Conservation (phyloP, 1,140 invertebrate genomes). For the Mesaphorura yosii region DNA sequence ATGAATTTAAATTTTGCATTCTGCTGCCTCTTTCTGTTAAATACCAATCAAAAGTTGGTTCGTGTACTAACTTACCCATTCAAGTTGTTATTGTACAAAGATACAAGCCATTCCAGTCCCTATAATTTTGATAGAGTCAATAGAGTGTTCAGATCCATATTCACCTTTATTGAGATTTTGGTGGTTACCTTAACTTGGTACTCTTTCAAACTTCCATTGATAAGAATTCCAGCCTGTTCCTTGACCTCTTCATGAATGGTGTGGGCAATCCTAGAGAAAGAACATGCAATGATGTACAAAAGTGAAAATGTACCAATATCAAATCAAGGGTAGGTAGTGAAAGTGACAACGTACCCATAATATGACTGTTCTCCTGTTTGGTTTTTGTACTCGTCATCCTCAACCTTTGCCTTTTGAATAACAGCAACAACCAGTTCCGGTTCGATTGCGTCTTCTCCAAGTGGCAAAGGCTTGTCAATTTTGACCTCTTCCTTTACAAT, state of each 20-base stretch:
- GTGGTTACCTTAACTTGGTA: slow-evolving; percentile 44
- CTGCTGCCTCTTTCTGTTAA: background rate
- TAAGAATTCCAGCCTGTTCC: slow-evolving; percentile 47
- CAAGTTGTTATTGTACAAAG: slow-evolving; percentile 58
- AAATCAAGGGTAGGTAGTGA: no score
- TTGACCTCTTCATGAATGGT: slow-evolving; percentile 45
- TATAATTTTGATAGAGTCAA: no score
- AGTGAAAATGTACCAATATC: background rate
- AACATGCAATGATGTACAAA: slow-evolving; percentile 1
- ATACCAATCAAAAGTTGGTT: background rate
- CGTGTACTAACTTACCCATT: no score
- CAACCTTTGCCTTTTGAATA: slow-evolving; percentile 36
- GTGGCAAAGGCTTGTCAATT: no score
- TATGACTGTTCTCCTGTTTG: slow-evolving; percentile 38
- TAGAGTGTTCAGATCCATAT: no score
- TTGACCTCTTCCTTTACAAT: no score
- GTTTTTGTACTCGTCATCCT: slow-evolving; percentile 49
- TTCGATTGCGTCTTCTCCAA: no score
- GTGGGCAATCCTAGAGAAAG: slow-evolving; percentile 44
- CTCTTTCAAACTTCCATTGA: slow-evolving; percentile 49
- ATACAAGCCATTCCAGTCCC: slow-evolving; percentile 60
- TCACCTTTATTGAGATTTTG: background rate
- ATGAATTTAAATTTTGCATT: background rate
- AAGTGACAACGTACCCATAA: slow-evolving; percentile 35
- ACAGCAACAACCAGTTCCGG: slow-evolving; percentile 22